Conservation (phyloP, 2,113 vertebrate species). For the Pantherophis guttatus region DNA sequence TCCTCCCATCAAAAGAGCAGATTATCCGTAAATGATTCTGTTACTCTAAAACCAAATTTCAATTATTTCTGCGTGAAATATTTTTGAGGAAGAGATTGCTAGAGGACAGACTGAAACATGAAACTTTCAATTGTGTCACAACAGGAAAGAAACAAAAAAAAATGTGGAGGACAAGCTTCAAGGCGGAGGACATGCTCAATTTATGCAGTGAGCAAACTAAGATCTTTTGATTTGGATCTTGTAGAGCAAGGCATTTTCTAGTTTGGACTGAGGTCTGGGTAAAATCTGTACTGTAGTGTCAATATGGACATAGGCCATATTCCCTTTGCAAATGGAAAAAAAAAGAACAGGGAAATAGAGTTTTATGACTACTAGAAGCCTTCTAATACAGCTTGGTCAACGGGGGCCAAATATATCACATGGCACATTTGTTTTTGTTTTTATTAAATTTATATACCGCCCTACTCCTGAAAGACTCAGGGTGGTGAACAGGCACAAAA, state of each 20-base stretch:
- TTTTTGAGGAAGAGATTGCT: neutral
- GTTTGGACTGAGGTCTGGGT: neutral
- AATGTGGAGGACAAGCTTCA: neutral
- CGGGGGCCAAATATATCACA: too few relatives aligned
- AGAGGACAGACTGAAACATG: neutral
- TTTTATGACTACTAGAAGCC: neutral
- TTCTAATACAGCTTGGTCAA: neutral
- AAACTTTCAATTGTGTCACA: neutral
- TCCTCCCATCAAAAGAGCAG: neutral
- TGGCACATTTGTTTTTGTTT: too few relatives aligned
- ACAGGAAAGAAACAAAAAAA: neutral
- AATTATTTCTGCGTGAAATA: neutral
- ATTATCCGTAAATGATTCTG: neutral
- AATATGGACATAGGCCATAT: neutral
- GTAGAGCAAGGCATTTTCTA: neutral
- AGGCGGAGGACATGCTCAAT: neutral
- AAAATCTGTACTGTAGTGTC: neutral
- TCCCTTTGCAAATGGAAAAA: neutral
- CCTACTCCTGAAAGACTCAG: too few relatives aligned
- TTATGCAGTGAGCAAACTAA: neutral
- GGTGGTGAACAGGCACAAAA: too few relatives aligned
- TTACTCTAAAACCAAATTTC: neutral
- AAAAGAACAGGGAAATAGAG: neutral
- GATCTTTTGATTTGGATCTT: neutral
- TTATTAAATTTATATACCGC: too few relatives aligned